These are phyloP conservation scores for Dolomedes plantarius DNA, from an alignment of 2,888 invertebrate genomes.

Conservation along the genomic window DNA sequence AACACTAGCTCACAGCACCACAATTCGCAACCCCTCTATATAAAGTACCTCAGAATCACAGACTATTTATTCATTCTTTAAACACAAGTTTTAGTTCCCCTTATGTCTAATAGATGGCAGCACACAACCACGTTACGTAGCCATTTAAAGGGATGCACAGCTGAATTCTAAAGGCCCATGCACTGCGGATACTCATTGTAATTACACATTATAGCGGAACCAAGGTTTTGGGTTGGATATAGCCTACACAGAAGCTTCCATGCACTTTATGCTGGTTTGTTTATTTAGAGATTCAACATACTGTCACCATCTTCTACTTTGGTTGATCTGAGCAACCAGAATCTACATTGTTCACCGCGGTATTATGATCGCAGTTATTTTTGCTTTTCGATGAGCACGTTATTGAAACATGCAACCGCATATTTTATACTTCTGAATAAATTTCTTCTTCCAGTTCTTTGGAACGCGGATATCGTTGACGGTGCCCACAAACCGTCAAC, in stretches of 20 bases:
- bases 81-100: constrained; percentile 31
- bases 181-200: background rate
- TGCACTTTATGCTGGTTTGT: constrained; percentile 24
- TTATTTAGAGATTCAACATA: constrained; percentile 19
- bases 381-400: constrained; percentile 35
- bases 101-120: constrained; percentile 49
- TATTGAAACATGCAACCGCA: constrained; percentile 43
- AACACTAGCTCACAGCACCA: no score
- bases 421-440: constrained; percentile 14
- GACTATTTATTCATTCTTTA: background rate
- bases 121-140: constrained; percentile 17
- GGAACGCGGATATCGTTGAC: constrained; percentile 30
- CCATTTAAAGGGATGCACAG: constrained; percentile 4
- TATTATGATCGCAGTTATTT: constrained; percentile 22
- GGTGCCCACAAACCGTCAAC: constrained; percentile 21
- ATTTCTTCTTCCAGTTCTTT: constrained; percentile 21
- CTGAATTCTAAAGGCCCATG: constrained; percentile 5
- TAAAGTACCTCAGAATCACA: no score
- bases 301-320: constrained; percentile 39
- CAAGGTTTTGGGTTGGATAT: constrained; percentile 24
- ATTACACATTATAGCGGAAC: constrained; percentile 17
- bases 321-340: background rate
- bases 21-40: no score
- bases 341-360: constrained; percentile 6
- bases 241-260: constrained; percentile 51